Evolutionary conservation across 2,113 vertebrate genomes (phyloP), one percentile per base, ranked within the genome.

Genomic region (Trichomycterus rosablanca): DNA sequence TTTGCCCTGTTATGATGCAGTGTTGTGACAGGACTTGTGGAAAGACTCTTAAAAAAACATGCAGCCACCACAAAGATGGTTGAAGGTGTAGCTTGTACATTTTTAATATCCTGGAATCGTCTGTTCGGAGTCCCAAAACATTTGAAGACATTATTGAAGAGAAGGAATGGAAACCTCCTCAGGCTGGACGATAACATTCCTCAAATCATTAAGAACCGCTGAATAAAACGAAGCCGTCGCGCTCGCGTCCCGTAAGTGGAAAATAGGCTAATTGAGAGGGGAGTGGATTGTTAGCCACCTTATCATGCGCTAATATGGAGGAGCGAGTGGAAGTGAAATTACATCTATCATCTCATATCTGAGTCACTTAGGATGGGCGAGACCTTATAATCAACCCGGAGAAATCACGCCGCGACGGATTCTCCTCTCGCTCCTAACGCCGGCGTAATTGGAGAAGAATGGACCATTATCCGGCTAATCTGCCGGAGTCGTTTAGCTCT

Each of bases 291-390:
- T 51, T 37, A 37, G 23, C 53, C 15, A 50, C 26, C 45, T 34
- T 51, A 57, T 51, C 42, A 67, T 50, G 15, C 19, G n/a, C 45
- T 52, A 45, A 64, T 45, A 43, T 32, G 32, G 40, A 46, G 18
- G 19, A 46, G 34, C 26, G 48, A 59, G 55, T 51, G 42, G 40
- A 32, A 55, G 54, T 58, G 37, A 59, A 70, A 69, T 64, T 53
- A 64, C 39, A 59, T 56, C 46, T 39, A 62, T 63, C 52, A 51
- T 40, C 44, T 19, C n/a, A 55, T 57, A 26, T 63, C 37, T 19
- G 37, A 69, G 22, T 19, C 52, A 11, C 23, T 62, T 34, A 46
- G 44, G 39, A 37, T 52, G 30, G 16, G 19, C 9, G 8, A 26
- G 20, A 52, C 37, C 37, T 24, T 20, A 2, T 45, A 51, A 45